phyloP scores from a whole-genome alignment of 2,888 invertebrate species.

The Epinotia nisella region DNA sequence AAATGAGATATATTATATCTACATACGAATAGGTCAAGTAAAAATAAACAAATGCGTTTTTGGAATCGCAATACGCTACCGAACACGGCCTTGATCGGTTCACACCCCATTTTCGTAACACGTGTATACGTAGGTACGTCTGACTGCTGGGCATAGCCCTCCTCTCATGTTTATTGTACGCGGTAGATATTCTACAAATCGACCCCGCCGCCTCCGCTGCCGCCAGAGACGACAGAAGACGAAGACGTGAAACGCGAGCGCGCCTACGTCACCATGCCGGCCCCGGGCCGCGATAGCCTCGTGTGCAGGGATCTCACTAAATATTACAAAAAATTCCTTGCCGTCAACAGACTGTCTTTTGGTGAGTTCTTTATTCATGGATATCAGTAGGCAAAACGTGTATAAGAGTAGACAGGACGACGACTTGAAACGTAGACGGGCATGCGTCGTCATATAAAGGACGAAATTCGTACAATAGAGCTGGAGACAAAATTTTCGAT shows the following conservation, averaged over 20 bases:
- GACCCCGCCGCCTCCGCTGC: slow-evolving; percentile 52
- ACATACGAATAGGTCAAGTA: too few relatives aligned
- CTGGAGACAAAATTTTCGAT: not conserved
- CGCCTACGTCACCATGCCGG: slow-evolving; percentile 71
- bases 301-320: slow-evolving; percentile 89
- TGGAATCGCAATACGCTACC: too few relatives aligned
- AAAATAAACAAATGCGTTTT: too few relatives aligned
- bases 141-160: too few relatives aligned
- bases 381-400: not conserved
- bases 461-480: not conserved
- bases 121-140: too few relatives aligned
- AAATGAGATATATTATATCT: too few relatives aligned
- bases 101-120: too few relatives aligned
- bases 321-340: slow-evolving; percentile 88
- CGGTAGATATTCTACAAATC: slow-evolving; percentile 62
- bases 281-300: slow-evolving; percentile 77
- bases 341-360: slow-evolving; percentile 90
- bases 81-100: too few relatives aligned
- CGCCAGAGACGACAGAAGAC: slow-evolving; percentile 70
- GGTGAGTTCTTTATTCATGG: slow-evolving; percentile 63
- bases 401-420: not conserved
- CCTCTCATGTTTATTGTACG: too few relatives aligned
- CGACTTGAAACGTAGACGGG: not conserved
- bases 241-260: slow-evolving; percentile 86
- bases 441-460: too few relatives aligned